Evolutionary conservation across 1,140 invertebrate species (phyloP).

Genomic region (Tribolium castaneum): DNA sequence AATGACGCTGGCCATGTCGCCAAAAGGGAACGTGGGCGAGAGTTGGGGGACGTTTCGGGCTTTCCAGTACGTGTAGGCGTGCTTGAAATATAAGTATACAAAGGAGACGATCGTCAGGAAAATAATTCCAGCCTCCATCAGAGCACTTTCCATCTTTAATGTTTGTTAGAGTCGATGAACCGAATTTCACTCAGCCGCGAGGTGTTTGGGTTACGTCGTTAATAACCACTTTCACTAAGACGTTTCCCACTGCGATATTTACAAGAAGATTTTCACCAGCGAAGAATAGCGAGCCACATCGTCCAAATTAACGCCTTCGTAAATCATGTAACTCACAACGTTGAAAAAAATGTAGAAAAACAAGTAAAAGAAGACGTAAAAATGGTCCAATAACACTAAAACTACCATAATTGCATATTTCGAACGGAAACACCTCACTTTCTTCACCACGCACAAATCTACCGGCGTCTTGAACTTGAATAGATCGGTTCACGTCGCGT

Average conservation of each 20-base stretch:
- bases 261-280: background rate
- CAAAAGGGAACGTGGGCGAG: slow-evolving; percentile 58
- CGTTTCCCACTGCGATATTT: background rate
- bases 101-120: background rate
- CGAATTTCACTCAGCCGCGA: background rate
- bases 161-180: slow-evolving; percentile 12
- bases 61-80: slow-evolving; percentile 62
- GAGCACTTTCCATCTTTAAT: slow-evolving; percentile 19
- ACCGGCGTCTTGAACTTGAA: background rate
- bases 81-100: slow-evolving; percentile 55
- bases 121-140: background rate
- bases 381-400: background rate
- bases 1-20: slow-evolving; percentile 58
- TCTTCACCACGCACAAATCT: background rate
- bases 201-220: background rate
- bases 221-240: background rate
- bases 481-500: background rate
- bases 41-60: slow-evolving; percentile 62
- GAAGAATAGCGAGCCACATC: background rate
- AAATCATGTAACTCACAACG: background rate
- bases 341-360: background rate
- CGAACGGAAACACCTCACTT: background rate
- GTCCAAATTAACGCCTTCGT: background rate
- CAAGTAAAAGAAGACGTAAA: background rate
- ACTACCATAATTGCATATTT: background rate